Percentiles rank a stretch among this genome's conserved stretches.
phyloP scores from a whole-genome alignment of 2,113 vertebrate genomes.

The Aegypius monachus region DNA sequence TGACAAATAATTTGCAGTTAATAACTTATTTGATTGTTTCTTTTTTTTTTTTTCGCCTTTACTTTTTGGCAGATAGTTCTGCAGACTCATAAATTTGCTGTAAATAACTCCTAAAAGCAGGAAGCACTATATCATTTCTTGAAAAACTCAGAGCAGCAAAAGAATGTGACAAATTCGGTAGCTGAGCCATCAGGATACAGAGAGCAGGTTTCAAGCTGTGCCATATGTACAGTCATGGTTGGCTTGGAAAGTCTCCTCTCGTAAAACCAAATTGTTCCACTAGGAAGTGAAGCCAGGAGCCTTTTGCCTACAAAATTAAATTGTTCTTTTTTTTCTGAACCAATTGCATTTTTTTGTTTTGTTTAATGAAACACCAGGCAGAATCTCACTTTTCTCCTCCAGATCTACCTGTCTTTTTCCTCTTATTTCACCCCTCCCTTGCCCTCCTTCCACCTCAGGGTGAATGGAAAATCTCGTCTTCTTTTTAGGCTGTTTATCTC shows the following conservation, averaged over 20 bases:
- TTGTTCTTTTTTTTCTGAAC: constrained; percentile 14
- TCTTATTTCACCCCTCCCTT: neutral
- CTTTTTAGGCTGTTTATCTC: constrained; percentile 46
- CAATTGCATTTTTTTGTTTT: constrained; percentile 35
- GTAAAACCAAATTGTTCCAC: constrained; percentile 53
- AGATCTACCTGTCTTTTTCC: constrained; percentile 26
- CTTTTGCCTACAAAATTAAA: constrained; percentile 48
- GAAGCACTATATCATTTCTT: constrained; percentile 30
- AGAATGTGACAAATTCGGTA: constrained; percentile 65
- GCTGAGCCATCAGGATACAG: constrained; percentile 60
- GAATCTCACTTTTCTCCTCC: constrained; percentile 31
- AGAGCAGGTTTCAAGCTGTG: constrained; percentile 65
- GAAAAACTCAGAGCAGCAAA: constrained; percentile 41
- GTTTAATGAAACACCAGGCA: constrained; percentile 58
- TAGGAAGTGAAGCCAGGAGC: constrained; percentile 33
- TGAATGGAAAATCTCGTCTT: neutral
- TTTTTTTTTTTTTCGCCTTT: neutral
- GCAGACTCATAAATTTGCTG: constrained; percentile 39
- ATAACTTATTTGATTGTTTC: neutral
- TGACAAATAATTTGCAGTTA: constrained; percentile 33
- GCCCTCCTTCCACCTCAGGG: neutral
- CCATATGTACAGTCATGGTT: constrained; percentile 64
- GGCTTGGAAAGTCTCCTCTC: constrained; percentile 58
- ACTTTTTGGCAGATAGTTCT: constrained; percentile 28
- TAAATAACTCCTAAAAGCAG: constrained; percentile 48